phyloP scores from a whole-genome alignment of 2,888 invertebrate genomes.

The Scaptomyza tumidula region DNA sequence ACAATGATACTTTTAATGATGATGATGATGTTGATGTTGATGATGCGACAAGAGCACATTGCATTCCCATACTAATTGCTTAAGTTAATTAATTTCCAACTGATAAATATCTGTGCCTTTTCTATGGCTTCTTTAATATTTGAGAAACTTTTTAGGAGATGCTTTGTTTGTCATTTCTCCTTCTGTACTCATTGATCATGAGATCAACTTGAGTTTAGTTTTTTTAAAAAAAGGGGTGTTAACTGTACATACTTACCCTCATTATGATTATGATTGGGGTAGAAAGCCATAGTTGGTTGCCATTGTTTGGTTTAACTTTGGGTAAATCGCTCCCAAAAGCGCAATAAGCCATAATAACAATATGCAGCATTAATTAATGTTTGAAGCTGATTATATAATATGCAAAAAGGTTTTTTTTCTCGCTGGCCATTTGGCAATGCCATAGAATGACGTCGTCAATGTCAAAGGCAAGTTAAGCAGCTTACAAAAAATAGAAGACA shows the following conservation, averaged over 20 bases:
- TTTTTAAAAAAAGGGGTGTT: not conserved
- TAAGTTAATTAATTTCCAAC: not conserved
- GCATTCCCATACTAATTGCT: slow-evolving; percentile 2
- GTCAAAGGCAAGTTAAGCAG: slow-evolving; percentile 48
- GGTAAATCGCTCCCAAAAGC: slow-evolving; percentile 17
- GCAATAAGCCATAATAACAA: slow-evolving; percentile 29
- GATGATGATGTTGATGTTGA: slow-evolving; percentile 8
- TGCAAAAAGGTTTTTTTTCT: slow-evolving; percentile 24
- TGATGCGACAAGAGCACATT: slow-evolving; percentile 4
- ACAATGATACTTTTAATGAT: slow-evolving; percentile 10
- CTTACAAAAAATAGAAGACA: not conserved
- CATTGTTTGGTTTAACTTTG: slow-evolving; percentile 8
- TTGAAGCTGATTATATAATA: slow-evolving; percentile 55
- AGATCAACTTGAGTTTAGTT: not conserved
- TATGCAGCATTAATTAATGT: slow-evolving; percentile 52
- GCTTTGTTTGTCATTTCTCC: too few species aligned
- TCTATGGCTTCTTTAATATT: not conserved
- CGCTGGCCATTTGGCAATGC: slow-evolving; percentile 37
- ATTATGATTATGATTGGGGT: slow-evolving; percentile 12
- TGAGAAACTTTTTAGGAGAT: too few species aligned
- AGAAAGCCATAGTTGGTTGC: slow-evolving; percentile 2
- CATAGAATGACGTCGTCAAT: slow-evolving; percentile 42
- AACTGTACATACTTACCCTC: not conserved
- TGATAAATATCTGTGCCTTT: not conserved
- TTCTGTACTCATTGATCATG: too few species aligned